phyloP scores from a whole-genome alignment of 2,888 invertebrate genomes.

The Macroteleia sp. region DNA sequence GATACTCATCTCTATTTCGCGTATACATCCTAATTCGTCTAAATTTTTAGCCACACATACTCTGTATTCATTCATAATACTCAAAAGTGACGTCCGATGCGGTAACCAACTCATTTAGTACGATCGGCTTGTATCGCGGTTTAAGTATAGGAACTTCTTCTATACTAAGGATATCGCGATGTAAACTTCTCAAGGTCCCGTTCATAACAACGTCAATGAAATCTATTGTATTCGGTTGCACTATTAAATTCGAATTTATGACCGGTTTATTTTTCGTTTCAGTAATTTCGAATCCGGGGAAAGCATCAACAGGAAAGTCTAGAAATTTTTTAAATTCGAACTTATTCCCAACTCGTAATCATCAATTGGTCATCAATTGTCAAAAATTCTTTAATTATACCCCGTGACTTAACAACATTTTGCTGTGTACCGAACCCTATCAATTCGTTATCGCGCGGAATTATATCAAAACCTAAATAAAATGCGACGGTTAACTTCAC shows the following conservation, averaged over 20 bases:
- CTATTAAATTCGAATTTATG: not conserved
- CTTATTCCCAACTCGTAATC: not conserved
- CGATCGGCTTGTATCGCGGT: too few species aligned
- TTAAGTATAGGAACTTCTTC: too few species aligned
- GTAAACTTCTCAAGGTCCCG: not conserved
- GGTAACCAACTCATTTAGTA: too few species aligned
- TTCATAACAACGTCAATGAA: not conserved
- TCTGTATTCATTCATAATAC: conserved; percentile 1
- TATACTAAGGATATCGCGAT: too few species aligned
- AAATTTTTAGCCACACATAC: conserved; percentile 8
- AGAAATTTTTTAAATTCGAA: conserved; percentile 7
- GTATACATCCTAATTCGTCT: not conserved
- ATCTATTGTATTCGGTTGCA: conserved; percentile 7
- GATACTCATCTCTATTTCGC: not conserved
- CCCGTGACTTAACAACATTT: conserved; percentile 15
- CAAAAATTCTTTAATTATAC: conserved; percentile 23
- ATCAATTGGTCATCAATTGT: conserved; percentile 26
- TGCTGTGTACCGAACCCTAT: conserved; percentile 35
- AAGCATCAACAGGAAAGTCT: conserved; percentile 13
- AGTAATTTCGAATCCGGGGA: conserved; percentile 8
- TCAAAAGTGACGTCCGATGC: too few species aligned
- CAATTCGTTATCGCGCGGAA: not conserved
- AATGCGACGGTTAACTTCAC: conserved; percentile 21
- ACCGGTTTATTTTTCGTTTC: not conserved
- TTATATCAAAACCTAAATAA: conserved; percentile 1